Evolutionary conservation across 2,113 vertebrate species (phyloP), one percentile per base, ranked within the genome.

Genomic region (Hippolais icterina): DNA sequence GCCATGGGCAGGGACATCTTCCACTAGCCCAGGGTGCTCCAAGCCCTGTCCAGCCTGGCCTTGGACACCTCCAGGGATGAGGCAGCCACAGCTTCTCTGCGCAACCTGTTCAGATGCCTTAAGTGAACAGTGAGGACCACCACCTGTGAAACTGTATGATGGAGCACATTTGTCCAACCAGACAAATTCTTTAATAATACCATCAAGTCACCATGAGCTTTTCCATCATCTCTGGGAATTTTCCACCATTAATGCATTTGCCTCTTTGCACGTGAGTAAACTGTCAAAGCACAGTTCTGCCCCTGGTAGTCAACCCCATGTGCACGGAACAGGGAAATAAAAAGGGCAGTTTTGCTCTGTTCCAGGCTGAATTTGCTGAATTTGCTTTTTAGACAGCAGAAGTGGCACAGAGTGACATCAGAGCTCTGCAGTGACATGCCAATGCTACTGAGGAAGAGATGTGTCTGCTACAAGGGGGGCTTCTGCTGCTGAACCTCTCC

Each of bases 111-210:
- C 21, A 59, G 24, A 24, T 24, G 54, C 59, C 17, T 35, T 20
- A 42, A 50, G 47, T 8, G 29, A 89, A 46, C 52, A 53, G 3
- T n/a, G 27, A 19, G 16, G 20, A 42, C 14, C 4, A 0, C 4
- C 20, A 29, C 37, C n/a, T 12, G 71, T 1, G 0, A 72, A 72
- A 83, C 13, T 9, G 0, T 15, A 12, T 1, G 7, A 46, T 2
- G 2, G 37, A 70, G 56, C n/a, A 78, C 50, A 61, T 46, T 56
- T 82, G 56, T 31, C 61, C 57, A 64, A 46, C 15, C 0, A 1
- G 63, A 64, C 29, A 68, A 71, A 60, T 33, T 57, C 53, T 64
- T 47, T 27, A 80, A 53, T 37, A 85, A 72, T 53, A 76, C 53
- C n/a, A 57, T 35, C 49, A n/a, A 42, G 61, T 33, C 57, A 46